phyloP scores from a whole-genome alignment of 2,888 invertebrate genomes.

The Mythimna lalbum region DNA sequence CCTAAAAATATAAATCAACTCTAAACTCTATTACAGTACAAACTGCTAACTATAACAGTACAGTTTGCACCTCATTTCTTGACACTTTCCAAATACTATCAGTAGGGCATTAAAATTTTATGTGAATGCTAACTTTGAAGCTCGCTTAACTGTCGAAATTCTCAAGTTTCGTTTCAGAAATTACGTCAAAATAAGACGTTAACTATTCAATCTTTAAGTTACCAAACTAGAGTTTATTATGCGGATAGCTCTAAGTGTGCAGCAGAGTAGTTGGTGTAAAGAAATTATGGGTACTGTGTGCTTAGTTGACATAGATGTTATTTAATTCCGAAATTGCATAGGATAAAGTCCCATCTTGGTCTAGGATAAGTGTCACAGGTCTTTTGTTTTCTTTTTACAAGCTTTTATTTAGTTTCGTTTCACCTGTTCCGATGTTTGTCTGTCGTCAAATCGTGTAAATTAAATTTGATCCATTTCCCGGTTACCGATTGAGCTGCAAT shows the following conservation, averaged over 20 bases:
- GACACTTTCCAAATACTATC: slow-evolving; percentile 19
- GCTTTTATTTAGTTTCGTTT: too few species aligned
- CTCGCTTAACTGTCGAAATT: slow-evolving; percentile 8
- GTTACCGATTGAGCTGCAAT: too few species aligned
- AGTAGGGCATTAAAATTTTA: slow-evolving; percentile 27
- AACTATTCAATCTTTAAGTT: slow-evolving; percentile 53
- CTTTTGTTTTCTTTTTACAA: too few species aligned
- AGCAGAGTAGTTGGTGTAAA: slow-evolving; percentile 25
- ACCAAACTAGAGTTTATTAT: slow-evolving; percentile 24
- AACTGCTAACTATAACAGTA: too few species aligned
- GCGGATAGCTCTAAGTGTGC: slow-evolving; percentile 29
- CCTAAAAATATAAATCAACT: too few species aligned
- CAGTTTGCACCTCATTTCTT: neutral
- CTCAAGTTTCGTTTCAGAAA: slow-evolving; percentile 34
- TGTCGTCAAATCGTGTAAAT: too few species aligned
- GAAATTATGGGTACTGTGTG: slow-evolving; percentile 33
- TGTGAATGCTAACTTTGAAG: slow-evolving; percentile 12
- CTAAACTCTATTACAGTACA: too few species aligned
- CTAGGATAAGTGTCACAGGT: too few species aligned
- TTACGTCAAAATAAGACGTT: slow-evolving; percentile 29
- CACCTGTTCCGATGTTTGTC: too few species aligned
- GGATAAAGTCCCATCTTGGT: too few species aligned
- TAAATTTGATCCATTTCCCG: too few species aligned
- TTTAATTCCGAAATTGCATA: slow-evolving; percentile 7
- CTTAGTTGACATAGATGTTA: neutral